Evolutionary conservation across 2,888 invertebrate species (phyloP), one percentile per base, ranked within the genome.

Genomic region (Crocallis elinguaria): DNA sequence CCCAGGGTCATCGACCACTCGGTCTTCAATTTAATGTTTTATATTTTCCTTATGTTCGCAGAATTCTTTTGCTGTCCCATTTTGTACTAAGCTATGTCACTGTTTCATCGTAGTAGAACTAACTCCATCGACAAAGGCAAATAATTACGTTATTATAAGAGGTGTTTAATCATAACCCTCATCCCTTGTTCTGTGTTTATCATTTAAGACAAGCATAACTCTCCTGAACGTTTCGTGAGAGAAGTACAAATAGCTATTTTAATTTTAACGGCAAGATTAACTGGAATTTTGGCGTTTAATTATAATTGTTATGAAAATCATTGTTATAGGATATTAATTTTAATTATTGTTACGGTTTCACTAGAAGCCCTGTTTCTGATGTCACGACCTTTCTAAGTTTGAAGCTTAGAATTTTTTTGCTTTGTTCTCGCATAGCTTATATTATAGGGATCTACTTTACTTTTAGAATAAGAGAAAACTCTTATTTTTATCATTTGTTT

Each of bases 121-220:
- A 25, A 33, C 27, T 39, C 19, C 38, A 3, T 3, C 19, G 17
- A 16, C 38, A 51, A 39, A 35, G 16, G 19, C 11, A 32, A 30
- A 0, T 16, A 14, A 39, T 39, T 11, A 39, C 9, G 13, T 23
- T 37, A 30, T 37, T 37, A 36, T 38, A 37, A 44, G 27, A 43
- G 30, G 50, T 38, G 32, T 44, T 44, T 44, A 37, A 50, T 50
- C 41, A 44, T 38, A 30, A 19, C 3, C 35, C 27, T 27, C 6
- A 3, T 6, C 27, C 25, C 17, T 44, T 50, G 43, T 43, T 38
- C 43, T 25, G 9, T 42, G n/a, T 43, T 21, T 43, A 43, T 49
- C 36, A 19, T 42, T 7, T 41, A 19, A 13, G n/a, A 33, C 33
- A 27, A 9, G 9, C 14, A 39, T 46, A 38, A 23, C 23, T 38